A percentile compares a stretch with the other conserved stretches of the same genome.
Evolutionary conservation across 2,113 vertebrate genomes (phyloP).

Genomic region (Notarius lentiginosus): DNA sequence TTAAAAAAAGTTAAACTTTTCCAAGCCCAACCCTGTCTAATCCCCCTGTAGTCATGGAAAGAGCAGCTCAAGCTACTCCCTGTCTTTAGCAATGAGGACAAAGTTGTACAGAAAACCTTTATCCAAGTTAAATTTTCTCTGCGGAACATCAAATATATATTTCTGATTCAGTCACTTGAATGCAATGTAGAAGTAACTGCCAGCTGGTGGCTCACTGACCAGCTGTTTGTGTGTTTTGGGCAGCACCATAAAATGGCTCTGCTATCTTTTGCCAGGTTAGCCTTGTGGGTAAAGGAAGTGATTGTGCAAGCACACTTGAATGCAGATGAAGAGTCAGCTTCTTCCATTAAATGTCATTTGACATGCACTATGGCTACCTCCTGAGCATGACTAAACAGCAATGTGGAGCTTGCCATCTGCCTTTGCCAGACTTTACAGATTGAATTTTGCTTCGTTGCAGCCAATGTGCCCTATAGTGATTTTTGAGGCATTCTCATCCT

Average conservation of each 20-base stretch:
- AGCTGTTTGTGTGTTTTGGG: not conserved
- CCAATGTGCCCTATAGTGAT: not conserved
- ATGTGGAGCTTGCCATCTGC: not conserved
- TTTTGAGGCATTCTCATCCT: not conserved
- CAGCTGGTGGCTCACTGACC: not conserved
- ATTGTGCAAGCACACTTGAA: not conserved
- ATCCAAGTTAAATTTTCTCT: not conserved
- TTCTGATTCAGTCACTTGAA: not conserved
- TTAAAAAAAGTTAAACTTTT: not conserved
- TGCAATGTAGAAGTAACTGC: not conserved
- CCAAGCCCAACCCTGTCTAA: not conserved
- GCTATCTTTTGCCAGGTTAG: not conserved
- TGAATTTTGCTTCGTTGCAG: not conserved
- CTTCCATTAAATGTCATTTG: not conserved
- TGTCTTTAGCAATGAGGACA: not conserved
- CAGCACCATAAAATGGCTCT: not conserved
- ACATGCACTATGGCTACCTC: not conserved
- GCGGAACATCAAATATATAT: not conserved
- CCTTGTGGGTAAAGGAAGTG: not conserved
- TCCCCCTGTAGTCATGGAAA: not conserved
- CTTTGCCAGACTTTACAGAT: slow-evolving; percentile 4
- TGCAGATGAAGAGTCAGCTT: not conserved
- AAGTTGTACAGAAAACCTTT: not conserved
- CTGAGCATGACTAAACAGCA: not conserved
- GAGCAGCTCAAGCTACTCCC: not conserved